These are phyloP conservation scores for Plutella xylostella DNA, from an alignment of 2,888 invertebrate species.

Conservation along the genomic window DNA sequence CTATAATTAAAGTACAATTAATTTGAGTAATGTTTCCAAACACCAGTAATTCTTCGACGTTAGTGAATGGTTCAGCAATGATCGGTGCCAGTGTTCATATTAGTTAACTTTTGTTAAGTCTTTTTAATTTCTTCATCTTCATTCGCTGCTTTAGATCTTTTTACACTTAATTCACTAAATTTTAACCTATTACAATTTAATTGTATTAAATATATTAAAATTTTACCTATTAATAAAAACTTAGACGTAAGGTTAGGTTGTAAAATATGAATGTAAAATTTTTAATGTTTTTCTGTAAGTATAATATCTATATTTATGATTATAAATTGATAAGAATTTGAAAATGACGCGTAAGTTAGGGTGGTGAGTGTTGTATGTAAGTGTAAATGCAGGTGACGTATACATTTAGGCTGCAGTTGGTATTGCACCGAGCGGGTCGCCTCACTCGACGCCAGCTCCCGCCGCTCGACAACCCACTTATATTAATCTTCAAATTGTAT, in stretches of 20 bases:
- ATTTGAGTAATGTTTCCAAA: no score
- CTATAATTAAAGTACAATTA: no score
- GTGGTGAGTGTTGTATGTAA: constrained; percentile 55
- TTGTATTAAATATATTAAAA: no score
- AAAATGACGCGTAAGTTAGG: constrained; percentile 44
- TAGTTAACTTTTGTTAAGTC: constrained; percentile 26
- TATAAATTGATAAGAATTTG: constrained; percentile 54
- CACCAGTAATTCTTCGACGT: no score
- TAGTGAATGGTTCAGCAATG: background rate
- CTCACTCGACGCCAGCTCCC: constrained; percentile 29
- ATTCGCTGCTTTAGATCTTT: constrained; percentile 29
- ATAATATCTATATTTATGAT: constrained; percentile 65
- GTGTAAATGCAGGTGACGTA: constrained; percentile 61
- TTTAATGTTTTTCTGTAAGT: constrained; percentile 47
- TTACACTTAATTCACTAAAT: constrained; percentile 22
- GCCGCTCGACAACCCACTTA: no score
- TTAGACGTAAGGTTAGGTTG: constrained; percentile 53
- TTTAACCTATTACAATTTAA: constrained; percentile 24
- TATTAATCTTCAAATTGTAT: no score
- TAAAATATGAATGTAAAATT: constrained; percentile 45
- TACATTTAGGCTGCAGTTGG: constrained; percentile 17
- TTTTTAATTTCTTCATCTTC: constrained; percentile 24
- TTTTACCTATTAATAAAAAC: constrained; percentile 36
- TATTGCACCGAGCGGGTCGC: background rate
- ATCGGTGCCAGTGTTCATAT: constrained; percentile 47